Base-by-base conservation (phyloP, 92 coral and sea anemone species). In the Palythoa grandis region DNA sequence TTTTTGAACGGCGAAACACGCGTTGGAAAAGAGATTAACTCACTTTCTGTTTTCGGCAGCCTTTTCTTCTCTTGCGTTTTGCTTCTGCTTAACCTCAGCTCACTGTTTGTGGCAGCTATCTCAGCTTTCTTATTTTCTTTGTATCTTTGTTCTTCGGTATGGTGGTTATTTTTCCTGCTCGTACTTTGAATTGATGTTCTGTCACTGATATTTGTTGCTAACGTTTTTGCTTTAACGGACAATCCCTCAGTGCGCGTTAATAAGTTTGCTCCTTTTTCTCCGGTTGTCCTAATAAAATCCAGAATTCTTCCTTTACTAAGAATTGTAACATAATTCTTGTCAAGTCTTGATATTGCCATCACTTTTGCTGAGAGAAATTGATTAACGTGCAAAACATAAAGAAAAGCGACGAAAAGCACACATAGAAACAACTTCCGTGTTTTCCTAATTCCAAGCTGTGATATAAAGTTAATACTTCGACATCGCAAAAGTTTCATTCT, bases 401-500 rank as follows among this genome's bases (percentile, higher is more conserved):
- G 5, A 22, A 79, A 66, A 66, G 58, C 84, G 14, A 79, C 3
- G 43, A 50, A 14, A 43, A 80, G 52, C 22, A 11, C 35, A 14
- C 74, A 43, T 19, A 65, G 15, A 40, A 80, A 47, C 47, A 48
- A 0, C 22, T 50, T 40, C 39, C 48, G 66, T 9, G 74, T 40
- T 43, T 47, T 80, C n/a, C 74, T 74, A 66, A 66, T 35, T 19
- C 74, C 58, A 7, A 40, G 61, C 48, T 63, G 38, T 16, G 25
- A 9, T 19, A 60, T 15, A n/a, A 16, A 38, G 20, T 7, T 58
- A 29, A 29, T 29, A 11, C 83, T 29, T 13, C 54, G 70, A 19
- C 37, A 35, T 16, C 69, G 1, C 15, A 63, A 16, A 29, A 57
- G 8, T 80, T 58, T 80, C 85, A 80, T 80, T 80, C 73, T 80